phyloP scores from a whole-genome alignment of 2,797 vertebrate genomes.

The Hyperoplus immaculatus region DNA sequence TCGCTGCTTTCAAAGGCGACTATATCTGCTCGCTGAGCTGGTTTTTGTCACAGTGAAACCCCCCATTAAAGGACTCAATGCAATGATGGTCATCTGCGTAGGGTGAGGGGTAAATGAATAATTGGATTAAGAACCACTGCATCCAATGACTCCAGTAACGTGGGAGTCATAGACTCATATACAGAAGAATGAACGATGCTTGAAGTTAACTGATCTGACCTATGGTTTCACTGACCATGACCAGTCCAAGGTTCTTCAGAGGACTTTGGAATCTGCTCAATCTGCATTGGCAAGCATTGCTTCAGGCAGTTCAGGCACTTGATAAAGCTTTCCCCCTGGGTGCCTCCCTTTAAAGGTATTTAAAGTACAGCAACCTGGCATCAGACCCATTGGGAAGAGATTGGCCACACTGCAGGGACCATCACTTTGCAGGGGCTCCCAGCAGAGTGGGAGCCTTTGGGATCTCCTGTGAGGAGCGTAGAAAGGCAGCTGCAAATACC shows the following conservation, averaged over 20 bases:
- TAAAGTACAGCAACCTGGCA: conserved; percentile 33
- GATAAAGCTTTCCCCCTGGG: conserved; percentile 6
- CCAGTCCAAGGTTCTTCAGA: neutral
- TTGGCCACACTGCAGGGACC: conserved; percentile 14
- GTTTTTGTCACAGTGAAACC: conserved; percentile 2
- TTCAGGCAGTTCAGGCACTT: conserved; percentile 5
- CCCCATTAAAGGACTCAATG: neutral
- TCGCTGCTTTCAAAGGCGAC: conserved; percentile 14
- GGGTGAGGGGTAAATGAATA: neutral
- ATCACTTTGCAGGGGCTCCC: conserved; percentile 23
- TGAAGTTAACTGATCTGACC: conserved; percentile 4
- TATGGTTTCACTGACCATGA: neutral
- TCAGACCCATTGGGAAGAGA: conserved; percentile 19
- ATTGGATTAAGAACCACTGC: neutral
- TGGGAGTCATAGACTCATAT: neutral
- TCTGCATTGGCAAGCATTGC: conserved; percentile 9
- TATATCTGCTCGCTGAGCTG: neutral
- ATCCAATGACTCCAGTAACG: neutral
- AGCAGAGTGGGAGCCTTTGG: neutral
- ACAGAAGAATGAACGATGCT: neutral
- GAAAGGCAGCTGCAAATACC: neutral
- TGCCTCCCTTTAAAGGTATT: conserved; percentile 34
- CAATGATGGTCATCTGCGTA: neutral
- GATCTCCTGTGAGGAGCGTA: neutral
- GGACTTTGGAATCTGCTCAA: conserved; percentile 4